Conservation (phyloP, 2,797 vertebrate genomes). For the Falco cherrug region DNA sequence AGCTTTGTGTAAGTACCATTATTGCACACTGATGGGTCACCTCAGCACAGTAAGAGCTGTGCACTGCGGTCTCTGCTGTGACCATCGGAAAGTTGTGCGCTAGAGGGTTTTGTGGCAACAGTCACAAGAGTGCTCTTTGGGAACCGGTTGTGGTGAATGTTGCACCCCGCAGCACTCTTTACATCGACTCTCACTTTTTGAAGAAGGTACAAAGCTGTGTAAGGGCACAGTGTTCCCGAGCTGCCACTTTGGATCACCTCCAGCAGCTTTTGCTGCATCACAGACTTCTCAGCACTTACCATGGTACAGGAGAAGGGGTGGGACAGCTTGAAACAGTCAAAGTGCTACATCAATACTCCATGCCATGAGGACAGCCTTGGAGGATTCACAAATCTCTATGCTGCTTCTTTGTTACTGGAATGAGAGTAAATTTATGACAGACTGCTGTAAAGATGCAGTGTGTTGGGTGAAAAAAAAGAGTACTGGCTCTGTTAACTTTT, state of each 20-base stretch:
- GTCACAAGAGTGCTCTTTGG: background rate
- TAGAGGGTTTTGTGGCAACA: background rate
- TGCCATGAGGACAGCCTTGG: background rate
- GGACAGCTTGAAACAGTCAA: background rate
- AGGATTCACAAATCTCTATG: background rate
- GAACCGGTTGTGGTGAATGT: background rate
- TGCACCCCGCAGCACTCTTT: background rate
- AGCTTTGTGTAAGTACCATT: slow-evolving; percentile 80
- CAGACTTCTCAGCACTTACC: background rate
- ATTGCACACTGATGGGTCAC: background rate
- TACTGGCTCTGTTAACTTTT: background rate
- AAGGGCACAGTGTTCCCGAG: background rate
- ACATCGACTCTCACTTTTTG: background rate
- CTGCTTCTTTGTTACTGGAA: background rate
- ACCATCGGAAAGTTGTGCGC: background rate
- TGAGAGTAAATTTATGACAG: background rate
- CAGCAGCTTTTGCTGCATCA: background rate
- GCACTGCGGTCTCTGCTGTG: background rate
- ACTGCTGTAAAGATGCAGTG: background rate
- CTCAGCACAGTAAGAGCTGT: background rate
- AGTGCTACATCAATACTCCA: background rate
- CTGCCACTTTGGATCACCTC: background rate
- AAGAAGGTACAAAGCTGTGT: background rate
- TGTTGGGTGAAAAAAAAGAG: background rate
- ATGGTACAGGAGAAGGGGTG: background rate